Conservation (phyloP, 2,797 vertebrate species). For the Malacoraja senta region DNA sequence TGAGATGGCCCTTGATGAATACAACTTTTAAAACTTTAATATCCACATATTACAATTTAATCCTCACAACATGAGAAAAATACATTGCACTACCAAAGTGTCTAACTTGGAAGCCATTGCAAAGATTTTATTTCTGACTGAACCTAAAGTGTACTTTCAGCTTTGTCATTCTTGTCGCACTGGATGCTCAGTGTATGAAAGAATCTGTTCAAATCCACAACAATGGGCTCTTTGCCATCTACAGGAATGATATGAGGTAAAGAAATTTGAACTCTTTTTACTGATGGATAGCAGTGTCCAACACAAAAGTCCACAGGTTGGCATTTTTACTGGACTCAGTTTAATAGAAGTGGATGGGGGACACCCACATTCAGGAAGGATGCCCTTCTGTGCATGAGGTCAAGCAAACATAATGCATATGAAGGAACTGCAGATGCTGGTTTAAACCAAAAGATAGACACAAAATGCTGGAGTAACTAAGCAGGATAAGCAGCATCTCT, state of each 20-base stretch:
- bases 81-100: slow-evolving; percentile 1
- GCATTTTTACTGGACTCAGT: not conserved
- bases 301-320: not conserved
- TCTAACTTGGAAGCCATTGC: not conserved
- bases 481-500: too few species aligned
- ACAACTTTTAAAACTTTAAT: not conserved
- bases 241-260: not conserved
- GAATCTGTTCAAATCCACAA: not conserved
- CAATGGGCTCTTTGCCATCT: slow-evolving; percentile 4
- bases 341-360: not conserved
- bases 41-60: slow-evolving; percentile 11
- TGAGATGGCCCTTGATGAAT: not conserved
- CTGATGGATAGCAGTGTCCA: not conserved
- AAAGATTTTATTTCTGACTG: slow-evolving; percentile 9
- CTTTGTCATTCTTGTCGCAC: slow-evolving; percentile 7
- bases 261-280: slow-evolving; percentile 9
- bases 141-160: slow-evolving; percentile 5
- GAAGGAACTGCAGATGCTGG: too few species aligned
- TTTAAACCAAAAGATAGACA: too few species aligned
- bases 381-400: not conserved
- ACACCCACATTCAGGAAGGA: not conserved
- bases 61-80: not conserved
- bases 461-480: too few species aligned
- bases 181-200: not conserved
- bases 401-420: not conserved